These are phyloP conservation scores for Ophion slaviceki DNA, from an alignment of 2,888 invertebrate genomes.

Conservation along the genomic window DNA sequence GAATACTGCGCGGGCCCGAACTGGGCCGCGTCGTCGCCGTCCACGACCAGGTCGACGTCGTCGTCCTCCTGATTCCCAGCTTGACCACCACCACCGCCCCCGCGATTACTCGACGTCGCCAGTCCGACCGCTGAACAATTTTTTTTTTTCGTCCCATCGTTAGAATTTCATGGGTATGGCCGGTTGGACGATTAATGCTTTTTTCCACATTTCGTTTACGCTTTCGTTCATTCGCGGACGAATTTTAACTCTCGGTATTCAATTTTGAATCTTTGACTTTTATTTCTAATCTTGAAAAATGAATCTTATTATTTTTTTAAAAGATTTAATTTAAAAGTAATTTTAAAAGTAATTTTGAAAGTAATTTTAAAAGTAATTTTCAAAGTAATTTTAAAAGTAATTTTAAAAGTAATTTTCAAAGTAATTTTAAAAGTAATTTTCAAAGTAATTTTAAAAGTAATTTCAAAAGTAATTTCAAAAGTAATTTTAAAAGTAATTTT, in stretches of 20 bases:
- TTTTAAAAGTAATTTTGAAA: too few relatives aligned
- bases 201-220: not conserved
- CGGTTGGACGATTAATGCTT: not conserved
- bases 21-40: conserved; percentile 92
- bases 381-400: too few relatives aligned
- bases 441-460: too few relatives aligned
- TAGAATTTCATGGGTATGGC: not conserved
- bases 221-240: too few relatives aligned
- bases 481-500: too few relatives aligned
- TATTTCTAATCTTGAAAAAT: not conserved
- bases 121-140: conserved; percentile 81
- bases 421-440: too few relatives aligned
- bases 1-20: conserved; percentile 95
- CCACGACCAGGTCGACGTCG: conserved; percentile 91
- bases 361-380: too few relatives aligned
- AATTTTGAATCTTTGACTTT: not conserved
- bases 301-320: too few relatives aligned
- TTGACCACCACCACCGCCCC: conserved; percentile 68
- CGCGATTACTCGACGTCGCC: conserved; percentile 82
- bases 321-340: too few relatives aligned
- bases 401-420: too few relatives aligned
- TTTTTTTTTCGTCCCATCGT: not conserved
- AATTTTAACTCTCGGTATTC: not conserved
- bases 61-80: conserved; percentile 86
- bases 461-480: too few relatives aligned